Base-by-base conservation (phyloP, 2,888 invertebrate species). In the Troglohyphantes excavatus region DNA sequence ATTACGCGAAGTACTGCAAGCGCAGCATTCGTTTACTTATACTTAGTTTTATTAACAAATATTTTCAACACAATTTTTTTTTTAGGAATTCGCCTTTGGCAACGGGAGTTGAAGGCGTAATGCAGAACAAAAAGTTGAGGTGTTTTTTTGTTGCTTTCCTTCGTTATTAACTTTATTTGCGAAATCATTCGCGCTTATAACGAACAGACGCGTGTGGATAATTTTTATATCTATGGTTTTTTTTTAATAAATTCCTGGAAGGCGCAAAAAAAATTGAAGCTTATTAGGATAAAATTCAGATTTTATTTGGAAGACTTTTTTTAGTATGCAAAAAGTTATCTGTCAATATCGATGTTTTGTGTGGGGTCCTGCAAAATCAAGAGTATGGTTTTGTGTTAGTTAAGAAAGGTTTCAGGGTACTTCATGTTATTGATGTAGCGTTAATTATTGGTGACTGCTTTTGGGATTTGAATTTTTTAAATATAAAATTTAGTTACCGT, bases 41-140 rank as follows among this genome's bases (percentile, higher is more conserved):
- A 17, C 53, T 53, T 53, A 53, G 53, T 53, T 53, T 53, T 53
- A 53, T 53, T n/a, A 53, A 53, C 53, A 53, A 53, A 53, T 53
- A 53, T 13, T 53, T 53, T 53, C 53, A 53, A 53, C n/a, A n/a
- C n/a, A 53, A 13, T 13, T 53, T 53, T 53, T n/a, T 33, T 33
- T 53, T 53, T 53, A 53, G 53, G 53, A 53, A n/a, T 53, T 53
- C 17, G 53, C 53, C 53, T 53, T 53, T 53, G 53, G 53, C 53
- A n/a, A 53, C 53, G 17, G 17, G 7, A 53, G 13, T 53, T 9
- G 17, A 53, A 17, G 17, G 17, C 0, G 17, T 53, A 53, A 53
- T 53, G 13, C n/a, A 53, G 53, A 53, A 53, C n/a, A 53, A 53
- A 53, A 53, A 53, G n/a, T n/a, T 53, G n/a, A 39, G 39, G 39